Percentiles rank a stretch among this genome's conserved stretches.
These are phyloP conservation scores for Leucania comma DNA, from an alignment of 2,888 invertebrate genomes.

Conservation along the genomic window DNA sequence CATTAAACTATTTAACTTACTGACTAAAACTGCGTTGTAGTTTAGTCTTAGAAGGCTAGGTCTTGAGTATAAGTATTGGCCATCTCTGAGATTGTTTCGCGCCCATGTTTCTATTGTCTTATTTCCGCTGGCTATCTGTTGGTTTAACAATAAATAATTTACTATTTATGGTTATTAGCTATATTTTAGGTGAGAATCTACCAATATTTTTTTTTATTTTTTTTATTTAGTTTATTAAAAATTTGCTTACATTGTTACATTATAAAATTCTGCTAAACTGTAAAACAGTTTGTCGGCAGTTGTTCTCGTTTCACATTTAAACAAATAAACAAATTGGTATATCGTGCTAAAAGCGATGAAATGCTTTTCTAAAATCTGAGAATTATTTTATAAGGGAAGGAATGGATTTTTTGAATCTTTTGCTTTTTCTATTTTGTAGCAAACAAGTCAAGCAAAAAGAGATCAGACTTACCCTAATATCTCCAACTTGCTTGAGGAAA, in stretches of 20 bases:
- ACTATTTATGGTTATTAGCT: not conserved
- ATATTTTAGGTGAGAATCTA: not conserved
- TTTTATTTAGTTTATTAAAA: too few species aligned
- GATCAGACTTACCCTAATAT: slow-evolving; percentile 79
- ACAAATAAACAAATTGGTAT: too few species aligned
- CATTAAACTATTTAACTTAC: slow-evolving; percentile 93
- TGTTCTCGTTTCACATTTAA: too few species aligned
- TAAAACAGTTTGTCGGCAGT: too few species aligned
- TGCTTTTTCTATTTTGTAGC: not conserved
- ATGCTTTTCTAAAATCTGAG: slow-evolving; percentile 1
- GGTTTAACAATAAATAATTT: slow-evolving; percentile 11
- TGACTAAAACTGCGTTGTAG: slow-evolving; percentile 93
- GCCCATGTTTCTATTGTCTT: slow-evolving; percentile 94
- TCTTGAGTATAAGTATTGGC: slow-evolving; percentile 95
- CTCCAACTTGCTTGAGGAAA: slow-evolving; percentile 86
- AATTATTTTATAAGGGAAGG: not conserved
- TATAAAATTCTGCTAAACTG: too few species aligned
- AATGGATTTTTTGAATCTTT: not conserved
- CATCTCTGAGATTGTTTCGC: slow-evolving; percentile 91
- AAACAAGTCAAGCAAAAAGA: not conserved
- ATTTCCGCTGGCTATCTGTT: slow-evolving; percentile 94
- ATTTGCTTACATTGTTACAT: too few species aligned
- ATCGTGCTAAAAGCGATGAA: slow-evolving; percentile 13
- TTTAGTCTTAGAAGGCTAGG: slow-evolving; percentile 95
- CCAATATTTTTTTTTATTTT: too few species aligned